Evolutionary conservation across 2,797 vertebrate genomes (phyloP).

Genomic region (Rhabdomys pumilio): DNA sequence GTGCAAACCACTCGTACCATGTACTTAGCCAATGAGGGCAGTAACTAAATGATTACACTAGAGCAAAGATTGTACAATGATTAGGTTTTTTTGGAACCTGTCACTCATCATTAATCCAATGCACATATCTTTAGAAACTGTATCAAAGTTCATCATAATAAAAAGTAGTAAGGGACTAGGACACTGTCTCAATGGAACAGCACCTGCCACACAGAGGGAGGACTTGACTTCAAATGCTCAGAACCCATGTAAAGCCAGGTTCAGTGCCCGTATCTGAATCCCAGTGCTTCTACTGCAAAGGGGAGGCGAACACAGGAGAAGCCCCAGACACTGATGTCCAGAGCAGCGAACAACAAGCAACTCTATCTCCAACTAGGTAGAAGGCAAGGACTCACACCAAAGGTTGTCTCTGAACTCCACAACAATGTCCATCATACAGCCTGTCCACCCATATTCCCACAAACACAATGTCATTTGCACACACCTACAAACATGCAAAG

Average conservation of each 20-base stretch:
- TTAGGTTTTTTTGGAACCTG: conserved; percentile 6
- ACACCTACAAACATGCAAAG: not conserved
- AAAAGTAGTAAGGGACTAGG: not conserved
- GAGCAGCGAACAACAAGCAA: not conserved
- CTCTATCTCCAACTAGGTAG: not conserved
- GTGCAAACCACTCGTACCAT: conserved; percentile 50
- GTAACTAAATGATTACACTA: not conserved
- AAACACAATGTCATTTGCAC: not conserved
- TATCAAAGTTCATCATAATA: conserved; percentile 43
- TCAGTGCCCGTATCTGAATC: not conserved
- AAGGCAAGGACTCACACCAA: not conserved
- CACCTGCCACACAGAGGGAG: not conserved
- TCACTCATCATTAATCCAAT: conserved; percentile 49
- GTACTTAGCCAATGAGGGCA: not conserved
- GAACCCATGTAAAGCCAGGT: not conserved
- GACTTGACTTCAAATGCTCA: not conserved
- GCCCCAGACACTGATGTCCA: not conserved
- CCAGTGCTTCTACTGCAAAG: not conserved
- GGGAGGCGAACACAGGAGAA: not conserved
- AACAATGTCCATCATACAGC: not conserved
- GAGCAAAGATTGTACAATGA: not conserved
- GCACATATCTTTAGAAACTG: conserved; percentile 51
- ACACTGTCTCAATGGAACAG: not conserved
- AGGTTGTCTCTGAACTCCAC: not conserved
- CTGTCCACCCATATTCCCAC: not conserved